Evolutionary conservation across 2,797 vertebrate genomes (phyloP).

Genomic region (Melanogrammus aeglefinus): DNA sequence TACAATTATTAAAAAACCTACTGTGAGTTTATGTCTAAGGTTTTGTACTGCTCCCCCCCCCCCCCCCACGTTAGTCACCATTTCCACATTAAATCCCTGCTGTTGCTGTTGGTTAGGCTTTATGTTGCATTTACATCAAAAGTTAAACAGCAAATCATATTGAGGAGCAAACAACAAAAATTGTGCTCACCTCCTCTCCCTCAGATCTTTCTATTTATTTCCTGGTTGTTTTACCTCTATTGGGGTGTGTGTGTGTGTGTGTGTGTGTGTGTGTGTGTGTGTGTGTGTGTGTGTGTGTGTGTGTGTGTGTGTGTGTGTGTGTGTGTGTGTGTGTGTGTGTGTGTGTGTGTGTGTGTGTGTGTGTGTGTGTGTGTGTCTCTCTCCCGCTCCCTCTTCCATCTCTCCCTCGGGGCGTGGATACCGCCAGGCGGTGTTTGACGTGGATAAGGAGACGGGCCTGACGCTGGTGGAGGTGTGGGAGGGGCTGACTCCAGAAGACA

Average conservation of each 20-base stretch:
- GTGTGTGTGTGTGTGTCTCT: neutral
- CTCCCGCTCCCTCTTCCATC: neutral
- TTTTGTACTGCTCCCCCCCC: neutral
- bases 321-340: neutral
- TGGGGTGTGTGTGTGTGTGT: neutral
- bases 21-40: neutral
- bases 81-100: neutral
- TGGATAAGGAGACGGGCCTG: slow-evolving; percentile 87
- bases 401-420: neutral
- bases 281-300: neutral
- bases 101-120: neutral
- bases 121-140: neutral
- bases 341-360: neutral
- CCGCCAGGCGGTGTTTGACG: slow-evolving; percentile 91
- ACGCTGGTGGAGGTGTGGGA: slow-evolving; percentile 92
- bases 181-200: neutral
- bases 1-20: neutral
- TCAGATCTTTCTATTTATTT: neutral
- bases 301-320: neutral
- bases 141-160: neutral
- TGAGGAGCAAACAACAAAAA: neutral
- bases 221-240: neutral
- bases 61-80: neutral
- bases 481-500: slow-evolving; percentile 88
- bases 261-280: neutral